A percentile compares a stretch with the other conserved stretches of the same genome.
These are phyloP conservation scores for Scyliorhinus canicula DNA, from an alignment of 2,797 vertebrate genomes.

Conservation along the genomic window DNA sequence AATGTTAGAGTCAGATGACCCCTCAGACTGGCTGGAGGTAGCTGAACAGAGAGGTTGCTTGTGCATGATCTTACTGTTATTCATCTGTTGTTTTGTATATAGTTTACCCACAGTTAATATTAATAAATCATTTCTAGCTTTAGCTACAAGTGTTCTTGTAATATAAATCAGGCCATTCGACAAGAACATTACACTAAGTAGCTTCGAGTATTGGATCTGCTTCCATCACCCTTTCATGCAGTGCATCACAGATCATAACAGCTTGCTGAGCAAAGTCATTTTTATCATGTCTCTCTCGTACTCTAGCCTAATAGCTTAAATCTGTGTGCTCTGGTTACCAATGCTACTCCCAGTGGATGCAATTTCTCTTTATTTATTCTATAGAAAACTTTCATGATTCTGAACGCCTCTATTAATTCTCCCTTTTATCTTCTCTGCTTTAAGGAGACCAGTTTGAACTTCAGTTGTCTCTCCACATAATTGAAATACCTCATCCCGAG, in stretches of 20 bases:
- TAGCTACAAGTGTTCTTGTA: too few species aligned
- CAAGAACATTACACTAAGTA: too few species aligned
- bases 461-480: not conserved
- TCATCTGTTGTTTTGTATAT: too few species aligned
- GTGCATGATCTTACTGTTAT: too few species aligned
- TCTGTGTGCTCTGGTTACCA: not conserved
- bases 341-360: too few species aligned
- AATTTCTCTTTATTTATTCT: not conserved
- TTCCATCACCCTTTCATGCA: not conserved
- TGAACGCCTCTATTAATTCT: not conserved
- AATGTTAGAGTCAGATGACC: too few species aligned
- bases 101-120: too few species aligned
- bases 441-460: not conserved
- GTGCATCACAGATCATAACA: not conserved
- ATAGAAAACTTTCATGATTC: not conserved
- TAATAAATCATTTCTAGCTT: too few species aligned
- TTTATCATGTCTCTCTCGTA: not conserved
- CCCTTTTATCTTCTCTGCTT: not conserved
- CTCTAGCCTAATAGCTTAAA: not conserved
- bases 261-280: not conserved
- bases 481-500: not conserved
- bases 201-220: not conserved
- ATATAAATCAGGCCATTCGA: too few species aligned
- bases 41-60: too few species aligned
- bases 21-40: too few species aligned